A percentile compares a stretch with the other conserved stretches of the same genome.
Evolutionary conservation across 2,888 invertebrate species (phyloP).

Genomic region (Agriotes lineatus): DNA sequence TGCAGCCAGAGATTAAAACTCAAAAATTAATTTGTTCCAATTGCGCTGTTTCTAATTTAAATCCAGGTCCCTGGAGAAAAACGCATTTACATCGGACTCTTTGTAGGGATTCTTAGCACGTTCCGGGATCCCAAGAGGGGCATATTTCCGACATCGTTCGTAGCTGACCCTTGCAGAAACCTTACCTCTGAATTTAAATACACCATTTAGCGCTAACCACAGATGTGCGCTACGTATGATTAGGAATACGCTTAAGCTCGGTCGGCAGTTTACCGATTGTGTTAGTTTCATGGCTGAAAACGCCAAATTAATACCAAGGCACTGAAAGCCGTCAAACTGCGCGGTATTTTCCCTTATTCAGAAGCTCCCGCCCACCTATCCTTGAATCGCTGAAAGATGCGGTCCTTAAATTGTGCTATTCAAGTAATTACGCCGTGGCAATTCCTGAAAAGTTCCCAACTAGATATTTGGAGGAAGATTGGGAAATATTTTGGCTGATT

Average conservation of each 20-base stretch:
- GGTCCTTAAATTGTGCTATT: constrained; percentile 3
- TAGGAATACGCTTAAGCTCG: constrained; percentile 24
- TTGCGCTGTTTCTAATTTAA: constrained; percentile 26
- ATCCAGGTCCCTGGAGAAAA: constrained; percentile 25
- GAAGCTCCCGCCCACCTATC: background rate
- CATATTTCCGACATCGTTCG: constrained; percentile 52
- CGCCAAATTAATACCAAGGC: background rate
- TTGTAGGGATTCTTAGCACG: constrained; percentile 53
- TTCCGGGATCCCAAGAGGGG: constrained; percentile 50
- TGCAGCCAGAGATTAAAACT: background rate
- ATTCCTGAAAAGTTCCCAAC: background rate
- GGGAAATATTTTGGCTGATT: background rate
- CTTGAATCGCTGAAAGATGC: background rate
- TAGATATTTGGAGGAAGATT: background rate
- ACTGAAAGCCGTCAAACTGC: background rate
- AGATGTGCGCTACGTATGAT: constrained; percentile 45
- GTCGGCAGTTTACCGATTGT: too few relatives aligned
- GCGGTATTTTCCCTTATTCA: background rate
- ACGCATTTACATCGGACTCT: constrained; percentile 27
- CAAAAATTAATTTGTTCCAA: constrained; percentile 2
- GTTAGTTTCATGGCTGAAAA: background rate
- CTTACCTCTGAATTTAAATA: constrained; percentile 51
- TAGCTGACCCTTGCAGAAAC: constrained; percentile 50
- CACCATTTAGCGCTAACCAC: constrained; percentile 48
- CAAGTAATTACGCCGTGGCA: constrained; percentile 2